These are phyloP conservation scores for Poeciliopsis infans DNA, from an alignment of 2,797 vertebrate species.

Conservation along the genomic window DNA sequence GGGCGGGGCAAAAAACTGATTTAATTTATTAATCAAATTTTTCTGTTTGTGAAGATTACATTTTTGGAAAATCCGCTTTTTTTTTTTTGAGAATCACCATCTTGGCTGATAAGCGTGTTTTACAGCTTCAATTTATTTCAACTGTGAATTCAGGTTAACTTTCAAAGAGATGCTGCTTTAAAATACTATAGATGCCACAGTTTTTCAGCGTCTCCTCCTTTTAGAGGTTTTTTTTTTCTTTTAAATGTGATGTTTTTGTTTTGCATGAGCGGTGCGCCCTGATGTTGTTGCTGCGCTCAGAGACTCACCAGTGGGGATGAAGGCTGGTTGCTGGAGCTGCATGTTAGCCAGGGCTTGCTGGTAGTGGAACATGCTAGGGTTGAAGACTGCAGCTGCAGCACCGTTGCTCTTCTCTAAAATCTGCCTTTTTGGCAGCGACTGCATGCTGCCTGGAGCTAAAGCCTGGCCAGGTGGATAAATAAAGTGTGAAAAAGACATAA, in stretches of 20 bases:
- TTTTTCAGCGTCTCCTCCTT: constrained; percentile 3
- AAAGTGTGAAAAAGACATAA: constrained; percentile 20
- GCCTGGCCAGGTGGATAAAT: constrained; percentile 72
- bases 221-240: neutral
- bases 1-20: no score
- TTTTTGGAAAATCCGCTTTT: no score
- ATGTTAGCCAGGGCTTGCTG: constrained; percentile 97
- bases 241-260: neutral
- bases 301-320: constrained; percentile 92
- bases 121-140: no score
- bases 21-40: no score
- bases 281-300: constrained; percentile 32
- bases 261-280: neutral
- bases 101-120: no score
- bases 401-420: constrained; percentile 94
- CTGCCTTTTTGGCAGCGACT: constrained; percentile 94
- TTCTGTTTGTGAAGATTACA: no score
- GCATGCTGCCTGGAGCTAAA: constrained; percentile 88
- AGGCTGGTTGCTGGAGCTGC: constrained; percentile 94
- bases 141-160: no score
- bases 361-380: constrained; percentile 96
- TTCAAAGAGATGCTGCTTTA: neutral
- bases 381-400: constrained; percentile 88
- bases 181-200: neutral
- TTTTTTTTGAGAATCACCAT: no score